Conservation (phyloP, 2,113 vertebrate genomes). For the Quiscalus mexicanus region DNA sequence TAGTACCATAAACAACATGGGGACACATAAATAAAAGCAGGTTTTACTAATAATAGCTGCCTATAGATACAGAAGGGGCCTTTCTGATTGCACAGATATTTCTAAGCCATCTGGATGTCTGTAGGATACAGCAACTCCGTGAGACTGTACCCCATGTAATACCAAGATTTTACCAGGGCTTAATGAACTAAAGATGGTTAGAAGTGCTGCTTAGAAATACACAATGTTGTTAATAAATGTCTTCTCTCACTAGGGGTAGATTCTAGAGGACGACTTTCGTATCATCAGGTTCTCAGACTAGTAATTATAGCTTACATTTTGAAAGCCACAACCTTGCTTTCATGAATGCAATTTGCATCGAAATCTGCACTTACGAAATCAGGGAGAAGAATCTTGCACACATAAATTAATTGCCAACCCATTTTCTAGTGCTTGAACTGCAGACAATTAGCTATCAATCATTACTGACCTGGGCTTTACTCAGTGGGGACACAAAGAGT, state of each 20-base stretch:
- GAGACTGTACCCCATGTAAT: background rate
- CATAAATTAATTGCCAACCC: slow-evolving; percentile 15
- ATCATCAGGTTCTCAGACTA: slow-evolving; percentile 33
- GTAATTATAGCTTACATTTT: slow-evolving; percentile 52
- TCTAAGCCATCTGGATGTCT: background rate
- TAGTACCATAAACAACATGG: background rate
- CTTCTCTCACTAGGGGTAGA: background rate
- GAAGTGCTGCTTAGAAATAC: slow-evolving; percentile 21
- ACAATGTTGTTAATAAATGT: background rate
- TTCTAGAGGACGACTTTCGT: slow-evolving; percentile 17
- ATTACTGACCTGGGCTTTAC: slow-evolving; percentile 9
- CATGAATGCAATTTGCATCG: slow-evolving; percentile 34
- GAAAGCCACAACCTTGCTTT: slow-evolving; percentile 44
- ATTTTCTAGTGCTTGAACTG: slow-evolving; percentile 28
- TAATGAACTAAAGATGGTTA: slow-evolving; percentile 10
- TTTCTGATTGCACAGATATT: background rate
- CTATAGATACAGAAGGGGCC: background rate
- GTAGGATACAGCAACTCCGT: background rate
- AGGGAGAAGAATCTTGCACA: slow-evolving; percentile 39
- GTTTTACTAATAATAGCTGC: background rate
- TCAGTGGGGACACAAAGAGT: background rate
- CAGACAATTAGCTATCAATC: slow-evolving; percentile 7
- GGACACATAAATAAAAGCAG: background rate
- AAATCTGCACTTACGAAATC: slow-evolving; percentile 54
- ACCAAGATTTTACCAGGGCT: background rate